Conservation (phyloP, 2,888 invertebrate genomes). For the Holacanthella duospinosa region DNA sequence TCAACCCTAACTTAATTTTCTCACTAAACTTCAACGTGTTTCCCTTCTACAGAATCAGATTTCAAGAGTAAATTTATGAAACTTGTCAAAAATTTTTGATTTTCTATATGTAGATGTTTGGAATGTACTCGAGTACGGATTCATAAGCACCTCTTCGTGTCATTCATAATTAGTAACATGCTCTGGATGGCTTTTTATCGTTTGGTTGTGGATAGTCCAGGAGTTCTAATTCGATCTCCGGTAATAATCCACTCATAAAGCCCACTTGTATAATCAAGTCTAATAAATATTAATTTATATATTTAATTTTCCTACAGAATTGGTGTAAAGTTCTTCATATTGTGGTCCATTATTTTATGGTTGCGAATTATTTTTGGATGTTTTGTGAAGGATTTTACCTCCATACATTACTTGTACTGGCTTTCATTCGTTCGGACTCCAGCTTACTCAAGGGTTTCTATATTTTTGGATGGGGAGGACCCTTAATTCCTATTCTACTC, state of each 20-base stretch:
- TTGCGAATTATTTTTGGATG: constrained; percentile 95
- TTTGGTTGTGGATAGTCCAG: constrained; percentile 19
- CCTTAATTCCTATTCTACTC: constrained; percentile 52
- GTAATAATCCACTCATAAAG: constrained; percentile 18
- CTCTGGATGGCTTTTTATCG: constrained; percentile 79
- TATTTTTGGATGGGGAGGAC: constrained; percentile 73
- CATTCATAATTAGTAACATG: constrained; percentile 78
- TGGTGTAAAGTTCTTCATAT: constrained; percentile 75
- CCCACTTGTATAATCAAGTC: background rate
- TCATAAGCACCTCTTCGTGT: constrained; percentile 86
- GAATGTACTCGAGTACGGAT: constrained; percentile 82
- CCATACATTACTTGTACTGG: constrained; percentile 81
- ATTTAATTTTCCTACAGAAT: constrained; percentile 46
- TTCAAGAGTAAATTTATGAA: background rate
- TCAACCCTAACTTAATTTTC: background rate
- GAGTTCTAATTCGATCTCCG: constrained; percentile 17
- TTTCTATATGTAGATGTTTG: constrained; percentile 53
- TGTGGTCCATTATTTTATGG: constrained; percentile 71
- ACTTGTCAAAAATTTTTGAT: background rate
- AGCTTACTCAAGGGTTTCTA: constrained; percentile 71
- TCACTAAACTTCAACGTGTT: background rate
- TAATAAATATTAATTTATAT: too few species aligned
- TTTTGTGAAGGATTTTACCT: constrained; percentile 87
- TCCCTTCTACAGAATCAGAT: background rate
- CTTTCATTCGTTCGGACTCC: constrained; percentile 73